Percentiles rank a stretch among this genome's conserved stretches.
phyloP scores from a whole-genome alignment of 2,113 vertebrate genomes.

The Paradisaea rubra region DNA sequence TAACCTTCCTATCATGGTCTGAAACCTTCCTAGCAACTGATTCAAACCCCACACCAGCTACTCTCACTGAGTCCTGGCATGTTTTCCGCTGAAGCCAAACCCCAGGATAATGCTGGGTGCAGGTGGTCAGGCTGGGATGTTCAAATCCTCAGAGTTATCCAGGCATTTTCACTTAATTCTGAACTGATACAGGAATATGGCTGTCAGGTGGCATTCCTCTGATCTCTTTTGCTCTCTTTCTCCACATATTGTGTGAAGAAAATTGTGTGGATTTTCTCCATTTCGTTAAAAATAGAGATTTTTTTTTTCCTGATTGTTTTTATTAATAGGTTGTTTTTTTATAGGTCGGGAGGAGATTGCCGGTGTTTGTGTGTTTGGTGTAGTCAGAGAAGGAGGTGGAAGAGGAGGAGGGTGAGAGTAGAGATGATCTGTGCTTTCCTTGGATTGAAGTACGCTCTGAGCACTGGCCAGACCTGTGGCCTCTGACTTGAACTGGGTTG shows the following conservation, averaged over 20 bases:
- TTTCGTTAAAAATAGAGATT: not conserved
- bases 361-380: not conserved
- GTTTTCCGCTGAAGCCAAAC: not conserved
- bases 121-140: not conserved
- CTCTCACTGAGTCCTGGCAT: accelerated
- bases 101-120: not conserved
- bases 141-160: not conserved
- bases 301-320: not conserved
- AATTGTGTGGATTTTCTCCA: not conserved
- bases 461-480: not conserved
- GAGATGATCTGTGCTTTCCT: not conserved
- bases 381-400: not conserved
- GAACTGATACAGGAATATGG: not conserved
- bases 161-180: not conserved
- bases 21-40: not conserved
- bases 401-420: not conserved
- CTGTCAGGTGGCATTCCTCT: not conserved
- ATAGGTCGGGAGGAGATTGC: not conserved
- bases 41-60: not conserved
- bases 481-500: not conserved
- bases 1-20: not conserved
- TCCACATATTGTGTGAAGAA: accelerated
- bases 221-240: not conserved
- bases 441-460: not conserved
- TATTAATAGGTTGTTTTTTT: not conserved